Conservation (phyloP, 2,888 invertebrate species). For the Listrodromus nycthemerus region DNA sequence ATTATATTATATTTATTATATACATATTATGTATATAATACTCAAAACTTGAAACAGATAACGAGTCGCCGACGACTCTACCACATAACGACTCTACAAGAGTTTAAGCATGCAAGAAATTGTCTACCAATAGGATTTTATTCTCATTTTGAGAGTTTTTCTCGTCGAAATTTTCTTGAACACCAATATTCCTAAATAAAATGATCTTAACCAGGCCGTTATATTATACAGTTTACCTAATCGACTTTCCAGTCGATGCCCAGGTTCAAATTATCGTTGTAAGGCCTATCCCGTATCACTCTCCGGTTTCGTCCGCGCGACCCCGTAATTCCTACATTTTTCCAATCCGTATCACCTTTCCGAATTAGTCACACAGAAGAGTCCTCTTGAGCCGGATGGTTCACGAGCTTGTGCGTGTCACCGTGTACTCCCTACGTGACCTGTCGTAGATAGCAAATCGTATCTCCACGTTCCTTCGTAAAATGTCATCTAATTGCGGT, state of each 20-base stretch:
- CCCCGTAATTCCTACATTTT: conserved; percentile 44
- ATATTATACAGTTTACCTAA: not conserved
- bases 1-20: too few relatives aligned
- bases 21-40: too few relatives aligned
- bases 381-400: conserved; percentile 29
- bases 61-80: too few relatives aligned
- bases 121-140: too few relatives aligned
- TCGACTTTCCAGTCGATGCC: not conserved
- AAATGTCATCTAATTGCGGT: not conserved
- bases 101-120: too few relatives aligned
- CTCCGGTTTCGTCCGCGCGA: conserved; percentile 24
- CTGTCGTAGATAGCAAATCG: not conserved
- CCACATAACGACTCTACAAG: too few relatives aligned
- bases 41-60: too few relatives aligned
- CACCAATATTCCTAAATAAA: too few relatives aligned
- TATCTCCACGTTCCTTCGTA: not conserved
- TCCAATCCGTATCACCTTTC: conserved; percentile 48
- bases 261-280: conserved; percentile 1
- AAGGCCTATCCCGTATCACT: conserved; percentile 38
- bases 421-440: not conserved
- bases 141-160: too few relatives aligned
- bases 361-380: conserved; percentile 54
- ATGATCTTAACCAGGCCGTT: too few relatives aligned
- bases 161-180: too few relatives aligned
- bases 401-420: conserved; percentile 37